phyloP scores from a whole-genome alignment of 2,113 vertebrate genomes.

The Anseranas semipalmata region DNA sequence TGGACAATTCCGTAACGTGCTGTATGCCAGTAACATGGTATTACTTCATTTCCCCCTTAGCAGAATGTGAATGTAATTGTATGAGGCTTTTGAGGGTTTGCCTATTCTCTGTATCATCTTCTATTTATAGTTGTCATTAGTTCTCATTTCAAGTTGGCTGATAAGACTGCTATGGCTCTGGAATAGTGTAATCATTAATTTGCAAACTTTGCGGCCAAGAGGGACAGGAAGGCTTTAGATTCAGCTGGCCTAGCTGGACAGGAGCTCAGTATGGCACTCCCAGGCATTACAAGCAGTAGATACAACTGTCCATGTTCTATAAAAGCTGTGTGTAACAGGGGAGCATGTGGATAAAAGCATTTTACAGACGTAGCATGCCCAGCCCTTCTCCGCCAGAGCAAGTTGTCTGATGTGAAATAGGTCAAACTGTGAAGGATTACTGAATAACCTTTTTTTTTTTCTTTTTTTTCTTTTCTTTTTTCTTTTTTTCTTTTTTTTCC shows the following conservation, averaged over 20 bases:
- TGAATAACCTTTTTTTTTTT: not conserved
- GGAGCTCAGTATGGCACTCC: not conserved
- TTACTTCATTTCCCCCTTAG: slow-evolving; percentile 22
- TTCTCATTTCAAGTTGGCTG: not conserved
- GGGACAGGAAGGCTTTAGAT: not conserved
- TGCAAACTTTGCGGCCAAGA: not conserved
- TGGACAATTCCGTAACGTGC: rapidly evolving
- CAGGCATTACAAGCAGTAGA: not conserved
- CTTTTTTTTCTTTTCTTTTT: not conserved
- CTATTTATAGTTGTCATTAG: slow-evolving; percentile 13
- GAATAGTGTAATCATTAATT: not conserved
- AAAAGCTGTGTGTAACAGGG: not conserved
- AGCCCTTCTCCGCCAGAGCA: not conserved
- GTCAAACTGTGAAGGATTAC: not conserved
- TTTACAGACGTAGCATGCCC: not conserved
- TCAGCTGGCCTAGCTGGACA: not conserved
- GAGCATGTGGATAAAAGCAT: not conserved
- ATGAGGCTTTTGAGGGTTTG: not conserved
- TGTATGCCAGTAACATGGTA: not conserved
- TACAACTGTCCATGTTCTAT: not conserved
- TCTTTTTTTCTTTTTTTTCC: not conserved
- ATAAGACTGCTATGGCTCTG: not conserved
- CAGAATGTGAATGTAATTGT: not conserved
- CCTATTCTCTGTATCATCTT: not conserved
- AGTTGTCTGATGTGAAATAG: not conserved